These are phyloP conservation scores for Philonicus albiceps DNA, from an alignment of 2,888 invertebrate genomes.

Conservation along the genomic window DNA sequence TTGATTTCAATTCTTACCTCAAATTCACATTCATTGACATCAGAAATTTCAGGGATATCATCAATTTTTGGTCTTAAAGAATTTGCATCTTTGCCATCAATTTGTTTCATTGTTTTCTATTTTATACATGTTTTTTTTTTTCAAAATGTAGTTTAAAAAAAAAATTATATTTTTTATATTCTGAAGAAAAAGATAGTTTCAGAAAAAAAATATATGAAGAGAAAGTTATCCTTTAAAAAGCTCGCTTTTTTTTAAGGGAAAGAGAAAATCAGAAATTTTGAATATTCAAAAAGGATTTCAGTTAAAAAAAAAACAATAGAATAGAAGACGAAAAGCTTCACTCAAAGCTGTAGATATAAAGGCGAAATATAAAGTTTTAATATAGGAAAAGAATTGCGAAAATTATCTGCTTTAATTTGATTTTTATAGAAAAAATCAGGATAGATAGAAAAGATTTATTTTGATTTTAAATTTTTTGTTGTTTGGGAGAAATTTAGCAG, in stretches of 20 bases:
- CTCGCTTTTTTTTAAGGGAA: too few relatives aligned
- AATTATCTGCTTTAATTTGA: too few relatives aligned
- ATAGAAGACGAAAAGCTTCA: not conserved
- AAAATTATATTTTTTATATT: too few relatives aligned
- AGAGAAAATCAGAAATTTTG: not conserved
- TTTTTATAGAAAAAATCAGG: too few relatives aligned
- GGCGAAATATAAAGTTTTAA: too few relatives aligned
- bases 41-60: slow-evolving; percentile 67
- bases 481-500: not conserved
- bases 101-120: slow-evolving; percentile 49
- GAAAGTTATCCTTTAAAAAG: too few relatives aligned
- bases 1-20: slow-evolving; percentile 57
- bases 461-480: not conserved
- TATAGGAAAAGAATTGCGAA: too few relatives aligned
- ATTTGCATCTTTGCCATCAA: slow-evolving; percentile 59
- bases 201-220: not conserved
- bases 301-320: not conserved
- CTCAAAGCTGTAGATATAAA: not conserved
- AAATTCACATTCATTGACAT: slow-evolving; percentile 72
- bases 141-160: not conserved
- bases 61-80: slow-evolving; percentile 64
- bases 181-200: not conserved
- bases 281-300: not conserved
- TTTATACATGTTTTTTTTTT: slow-evolving; percentile 40
- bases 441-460: not conserved